Evolutionary conservation across 2,113 vertebrate genomes (phyloP).

Genomic region (Calonectris borealis): DNA sequence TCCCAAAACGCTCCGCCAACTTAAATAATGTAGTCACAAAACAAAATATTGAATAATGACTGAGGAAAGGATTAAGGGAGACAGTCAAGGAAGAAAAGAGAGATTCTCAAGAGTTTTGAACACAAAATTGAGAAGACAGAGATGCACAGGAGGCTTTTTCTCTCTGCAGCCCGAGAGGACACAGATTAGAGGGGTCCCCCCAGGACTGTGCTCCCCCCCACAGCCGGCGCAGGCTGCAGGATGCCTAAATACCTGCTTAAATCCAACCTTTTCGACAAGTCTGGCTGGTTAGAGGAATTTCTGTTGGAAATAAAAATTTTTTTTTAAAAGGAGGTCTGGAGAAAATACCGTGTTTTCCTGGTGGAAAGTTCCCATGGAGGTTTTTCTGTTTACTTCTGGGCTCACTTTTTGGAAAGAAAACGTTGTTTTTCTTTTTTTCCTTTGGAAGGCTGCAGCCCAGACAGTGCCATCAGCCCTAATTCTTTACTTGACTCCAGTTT

Average conservation of each 20-base stretch:
- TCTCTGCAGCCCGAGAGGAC: neutral
- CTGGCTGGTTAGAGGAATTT: neutral
- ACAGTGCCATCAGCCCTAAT: fast-evolving
- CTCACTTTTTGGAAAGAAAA: neutral
- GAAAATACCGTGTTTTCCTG: neutral
- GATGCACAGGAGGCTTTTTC: neutral
- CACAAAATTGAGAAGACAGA: neutral
- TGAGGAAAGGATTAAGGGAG: conserved; percentile 47
- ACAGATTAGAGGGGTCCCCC: neutral
- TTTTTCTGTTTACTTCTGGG: neutral
- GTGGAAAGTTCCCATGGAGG: neutral
- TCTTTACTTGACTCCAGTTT: neutral
- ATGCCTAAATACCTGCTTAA: neutral
- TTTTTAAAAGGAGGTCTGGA: neutral
- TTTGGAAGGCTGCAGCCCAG: neutral
- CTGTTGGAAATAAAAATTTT: neutral
- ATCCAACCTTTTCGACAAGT: neutral
- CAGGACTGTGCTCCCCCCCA: neutral
- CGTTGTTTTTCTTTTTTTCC: neutral
- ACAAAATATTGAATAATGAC: conserved; percentile 66
- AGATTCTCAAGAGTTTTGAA: conserved; percentile 24
- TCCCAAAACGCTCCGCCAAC: conserved; percentile 40
- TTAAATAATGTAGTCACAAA: conserved; percentile 66
- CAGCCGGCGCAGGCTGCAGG: neutral
- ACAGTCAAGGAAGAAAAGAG: conserved; percentile 40